phyloP scores from a whole-genome alignment of 2,888 invertebrate species.

The Dinocampus coccinellae region DNA sequence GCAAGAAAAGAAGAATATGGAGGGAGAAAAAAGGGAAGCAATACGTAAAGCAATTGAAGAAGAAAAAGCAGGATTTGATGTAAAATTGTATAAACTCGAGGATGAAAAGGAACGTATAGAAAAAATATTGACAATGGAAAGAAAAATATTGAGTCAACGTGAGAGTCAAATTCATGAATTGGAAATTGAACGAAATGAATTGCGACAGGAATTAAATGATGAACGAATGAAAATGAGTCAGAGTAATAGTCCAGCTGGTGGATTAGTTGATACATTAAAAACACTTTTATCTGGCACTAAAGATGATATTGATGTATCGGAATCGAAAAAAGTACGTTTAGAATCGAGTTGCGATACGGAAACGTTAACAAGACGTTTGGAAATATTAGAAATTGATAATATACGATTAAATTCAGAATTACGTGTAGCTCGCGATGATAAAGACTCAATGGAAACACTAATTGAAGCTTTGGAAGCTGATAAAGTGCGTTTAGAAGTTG shows the following conservation, averaged over 20 bases:
- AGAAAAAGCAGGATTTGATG: constrained; percentile 72
- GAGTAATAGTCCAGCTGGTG: constrained; percentile 32
- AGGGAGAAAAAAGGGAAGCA: constrained; percentile 74
- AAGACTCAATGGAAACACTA: constrained; percentile 56
- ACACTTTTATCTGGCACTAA: constrained; percentile 49
- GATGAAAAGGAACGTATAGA: constrained; percentile 55
- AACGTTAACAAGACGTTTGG: constrained; percentile 52
- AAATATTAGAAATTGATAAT: constrained; percentile 62
- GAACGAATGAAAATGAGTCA: constrained; percentile 56
- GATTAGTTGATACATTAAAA: constrained; percentile 48
- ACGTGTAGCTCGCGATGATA: constrained; percentile 53
- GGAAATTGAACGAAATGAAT: constrained; percentile 49
- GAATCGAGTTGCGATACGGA: constrained; percentile 50
- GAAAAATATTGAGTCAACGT: constrained; percentile 49
- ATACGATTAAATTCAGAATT: constrained; percentile 57
- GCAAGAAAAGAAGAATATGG: constrained; percentile 78
- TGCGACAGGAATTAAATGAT: constrained; percentile 54
- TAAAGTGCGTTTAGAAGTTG: constrained; percentile 69
- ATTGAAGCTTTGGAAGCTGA: constrained; percentile 71
- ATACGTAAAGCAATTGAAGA: constrained; percentile 72
- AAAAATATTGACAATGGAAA: constrained; percentile 49
- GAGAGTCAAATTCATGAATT: constrained; percentile 51
- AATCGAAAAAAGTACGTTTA: constrained; percentile 64
- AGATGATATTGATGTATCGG: constrained; percentile 62
- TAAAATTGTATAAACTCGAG: constrained; percentile 60